These are phyloP conservation scores for Leptinotarsa rubiginosa DNA, from an alignment of 2,888 invertebrate species.

Conservation along the genomic window DNA sequence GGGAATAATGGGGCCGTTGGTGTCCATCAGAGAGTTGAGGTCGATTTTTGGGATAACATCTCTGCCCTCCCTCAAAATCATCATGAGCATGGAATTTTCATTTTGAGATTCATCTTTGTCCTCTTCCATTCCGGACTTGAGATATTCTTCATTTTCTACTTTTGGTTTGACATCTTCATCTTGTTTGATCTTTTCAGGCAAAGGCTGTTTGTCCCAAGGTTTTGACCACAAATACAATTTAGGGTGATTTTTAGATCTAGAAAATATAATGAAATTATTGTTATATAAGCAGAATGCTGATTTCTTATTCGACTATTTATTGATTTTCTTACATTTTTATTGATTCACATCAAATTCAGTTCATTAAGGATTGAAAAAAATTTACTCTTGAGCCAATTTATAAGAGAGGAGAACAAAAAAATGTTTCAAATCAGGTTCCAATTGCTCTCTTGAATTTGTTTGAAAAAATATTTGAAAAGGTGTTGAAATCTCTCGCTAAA, in stretches of 20 bases:
- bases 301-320: too few species aligned
- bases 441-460: too few species aligned
- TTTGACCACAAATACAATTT: conserved; percentile 90
- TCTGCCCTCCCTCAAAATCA: conserved; percentile 56
- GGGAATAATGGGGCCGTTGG: conserved; percentile 68
- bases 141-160: conserved; percentile 39
- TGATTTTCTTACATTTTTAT: too few species aligned
- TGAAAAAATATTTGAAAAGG: too few species aligned
- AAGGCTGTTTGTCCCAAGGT: conserved; percentile 77
- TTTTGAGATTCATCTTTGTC: conserved; percentile 46
- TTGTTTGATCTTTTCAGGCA: conserved; percentile 57
- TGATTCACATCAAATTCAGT: too few species aligned
- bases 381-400: too few species aligned
- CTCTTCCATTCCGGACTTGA: conserved; percentile 30
- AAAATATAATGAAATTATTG: conserved; percentile 41
- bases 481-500: background rate
- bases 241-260: conserved; percentile 82
- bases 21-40: conserved; percentile 56
- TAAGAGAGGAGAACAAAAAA: too few species aligned
- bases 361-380: too few species aligned
- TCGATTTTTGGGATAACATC: conserved; percentile 50
- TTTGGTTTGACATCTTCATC: conserved; percentile 49
- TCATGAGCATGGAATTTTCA: conserved; percentile 59
- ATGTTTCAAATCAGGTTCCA: too few species aligned
- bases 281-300: background rate